Conservation (phyloP, 2,888 invertebrate genomes). For the Agrotis ipsilon region DNA sequence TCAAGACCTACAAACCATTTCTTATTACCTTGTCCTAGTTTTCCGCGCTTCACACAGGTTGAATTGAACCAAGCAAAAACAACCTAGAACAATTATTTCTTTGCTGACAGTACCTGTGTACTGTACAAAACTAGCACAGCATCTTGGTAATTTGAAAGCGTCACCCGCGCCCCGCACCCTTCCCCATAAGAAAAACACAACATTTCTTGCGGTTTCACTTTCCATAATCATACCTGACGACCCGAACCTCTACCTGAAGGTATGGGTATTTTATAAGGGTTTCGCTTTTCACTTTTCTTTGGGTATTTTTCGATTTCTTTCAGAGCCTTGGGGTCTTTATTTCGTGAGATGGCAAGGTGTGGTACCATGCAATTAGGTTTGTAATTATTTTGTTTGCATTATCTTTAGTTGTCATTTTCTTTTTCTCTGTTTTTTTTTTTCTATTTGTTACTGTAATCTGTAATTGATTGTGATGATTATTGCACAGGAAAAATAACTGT, state of each 20-base stretch:
- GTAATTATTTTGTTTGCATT: too few relatives aligned
- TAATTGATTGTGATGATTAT: too few relatives aligned
- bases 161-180: constrained; percentile 60
- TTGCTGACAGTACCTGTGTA: constrained; percentile 73
- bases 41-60: too few relatives aligned
- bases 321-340: background rate
- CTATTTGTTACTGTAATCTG: too few relatives aligned
- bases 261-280: constrained; percentile 1
- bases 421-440: background rate
- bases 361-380: background rate
- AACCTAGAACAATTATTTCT: constrained; percentile 11
- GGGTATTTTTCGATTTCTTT: background rate
- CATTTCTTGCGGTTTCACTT: constrained; percentile 69
- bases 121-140: constrained; percentile 76
- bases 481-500: background rate
- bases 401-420: too few relatives aligned
- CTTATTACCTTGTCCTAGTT: too few relatives aligned
- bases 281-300: background rate
- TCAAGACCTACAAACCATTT: too few relatives aligned
- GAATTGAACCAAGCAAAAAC: too few relatives aligned
- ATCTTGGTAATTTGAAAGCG: constrained; percentile 86
- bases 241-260: background rate
- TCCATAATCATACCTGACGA: constrained; percentile 59
- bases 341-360: background rate
- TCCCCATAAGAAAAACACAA: constrained; percentile 58